Evolutionary conservation across 2,888 invertebrate species (phyloP).

Genomic region (Cylindroiulus punctatus): DNA sequence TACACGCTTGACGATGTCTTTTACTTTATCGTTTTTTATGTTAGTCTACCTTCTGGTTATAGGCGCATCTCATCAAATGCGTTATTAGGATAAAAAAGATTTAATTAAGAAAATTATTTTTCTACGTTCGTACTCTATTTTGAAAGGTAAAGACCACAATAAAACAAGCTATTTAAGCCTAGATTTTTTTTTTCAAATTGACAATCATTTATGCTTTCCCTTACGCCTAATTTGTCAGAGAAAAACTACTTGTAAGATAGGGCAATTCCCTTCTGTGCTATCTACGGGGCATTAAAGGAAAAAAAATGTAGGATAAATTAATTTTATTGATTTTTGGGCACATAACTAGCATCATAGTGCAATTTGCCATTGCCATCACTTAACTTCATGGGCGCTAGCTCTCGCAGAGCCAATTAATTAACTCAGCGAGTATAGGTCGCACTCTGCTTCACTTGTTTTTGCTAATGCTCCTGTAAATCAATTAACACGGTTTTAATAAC

Average conservation of each 20-base stretch:
- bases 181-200: background rate
- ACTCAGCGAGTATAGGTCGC: slow-evolving; percentile 4
- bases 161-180: too few species aligned
- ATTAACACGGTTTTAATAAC: slow-evolving; percentile 6
- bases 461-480: background rate
- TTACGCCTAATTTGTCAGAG: slow-evolving; percentile 27
- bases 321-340: slow-evolving; percentile 39
- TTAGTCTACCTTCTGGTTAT: too few species aligned
- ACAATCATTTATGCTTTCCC: background rate
- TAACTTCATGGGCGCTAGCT: background rate
- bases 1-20: too few species aligned
- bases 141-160: too few species aligned
- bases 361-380: slow-evolving; percentile 2
- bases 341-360: background rate
- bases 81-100: too few species aligned
- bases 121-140: too few species aligned
- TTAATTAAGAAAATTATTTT: too few species aligned
- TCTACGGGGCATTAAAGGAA: background rate
- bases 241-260: background rate
- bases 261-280: slow-evolving; percentile 16
- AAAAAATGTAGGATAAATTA: slow-evolving; percentile 8
- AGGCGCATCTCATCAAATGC: too few species aligned
- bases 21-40: too few species aligned
- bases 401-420: slow-evolving; percentile 20
- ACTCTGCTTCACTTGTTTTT: background rate